Conservation (phyloP, 2,113 vertebrate species). For the Microtus pennsylvanicus region DNA sequence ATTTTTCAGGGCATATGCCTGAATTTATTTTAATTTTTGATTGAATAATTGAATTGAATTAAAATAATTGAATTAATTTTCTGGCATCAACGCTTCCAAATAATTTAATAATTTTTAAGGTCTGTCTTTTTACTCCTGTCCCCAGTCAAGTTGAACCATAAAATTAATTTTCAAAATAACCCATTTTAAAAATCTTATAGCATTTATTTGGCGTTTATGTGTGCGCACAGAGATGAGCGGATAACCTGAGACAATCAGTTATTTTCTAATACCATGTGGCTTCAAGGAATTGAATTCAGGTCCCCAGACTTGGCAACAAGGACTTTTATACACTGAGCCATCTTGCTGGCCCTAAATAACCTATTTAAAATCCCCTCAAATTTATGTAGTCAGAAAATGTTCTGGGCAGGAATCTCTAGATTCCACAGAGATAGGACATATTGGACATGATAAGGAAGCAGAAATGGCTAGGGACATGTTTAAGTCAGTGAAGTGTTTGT, state of each 20-base stretch:
- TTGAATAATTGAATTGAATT: too few species aligned
- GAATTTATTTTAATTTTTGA: too few species aligned
- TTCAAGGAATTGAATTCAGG: background rate
- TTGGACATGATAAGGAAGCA: background rate
- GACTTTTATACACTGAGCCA: background rate
- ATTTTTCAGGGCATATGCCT: background rate
- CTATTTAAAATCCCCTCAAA: background rate
- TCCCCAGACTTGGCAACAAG: background rate
- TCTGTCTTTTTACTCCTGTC: background rate
- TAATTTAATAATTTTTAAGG: background rate
- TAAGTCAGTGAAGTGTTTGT: background rate
- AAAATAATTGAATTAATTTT: too few species aligned
- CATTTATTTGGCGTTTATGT: background rate
- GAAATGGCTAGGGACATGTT: background rate
- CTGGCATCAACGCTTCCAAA: background rate
- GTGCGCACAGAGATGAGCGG: background rate
- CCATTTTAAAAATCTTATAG: background rate
- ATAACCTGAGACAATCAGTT: background rate
- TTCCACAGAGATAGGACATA: background rate
- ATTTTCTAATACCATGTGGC: background rate
- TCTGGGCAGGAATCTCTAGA: background rate
- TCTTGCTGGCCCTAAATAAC: background rate
- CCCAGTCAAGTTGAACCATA: background rate
- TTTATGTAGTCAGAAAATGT: background rate
- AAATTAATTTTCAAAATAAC: conserved; percentile 28